Conservation (phyloP, 2,888 invertebrate genomes). For the Philhelius pedissequus region DNA sequence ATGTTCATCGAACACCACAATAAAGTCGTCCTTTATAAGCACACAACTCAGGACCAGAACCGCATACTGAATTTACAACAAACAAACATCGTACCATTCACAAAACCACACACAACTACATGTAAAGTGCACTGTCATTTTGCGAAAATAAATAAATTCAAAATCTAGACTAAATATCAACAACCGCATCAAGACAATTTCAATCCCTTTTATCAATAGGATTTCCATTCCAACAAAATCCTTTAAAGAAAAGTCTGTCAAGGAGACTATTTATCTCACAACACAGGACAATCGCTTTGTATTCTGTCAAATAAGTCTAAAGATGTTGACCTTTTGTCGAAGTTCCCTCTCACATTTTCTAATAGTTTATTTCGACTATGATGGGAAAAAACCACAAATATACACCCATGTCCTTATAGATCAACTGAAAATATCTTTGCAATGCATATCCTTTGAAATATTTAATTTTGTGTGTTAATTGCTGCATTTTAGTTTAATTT, state of each 20-base stretch:
- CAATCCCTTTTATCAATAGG: background rate
- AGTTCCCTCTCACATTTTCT: background rate
- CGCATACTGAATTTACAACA: background rate
- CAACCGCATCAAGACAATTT: background rate
- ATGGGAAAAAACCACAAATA: background rate
- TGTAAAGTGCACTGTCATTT: too few relatives aligned
- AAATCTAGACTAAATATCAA: background rate
- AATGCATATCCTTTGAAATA: background rate
- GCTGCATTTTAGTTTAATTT: conserved; percentile 37
- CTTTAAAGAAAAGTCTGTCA: background rate
- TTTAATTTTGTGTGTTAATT: conserved; percentile 31
- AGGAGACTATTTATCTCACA: background rate
- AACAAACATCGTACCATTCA: background rate
- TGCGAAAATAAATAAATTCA: background rate
- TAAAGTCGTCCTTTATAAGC: background rate
- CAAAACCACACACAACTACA: background rate
- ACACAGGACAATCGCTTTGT: background rate
- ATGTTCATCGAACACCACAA: background rate
- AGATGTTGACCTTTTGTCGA: conserved; percentile 6
- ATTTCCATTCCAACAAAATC: background rate
- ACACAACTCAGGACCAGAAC: background rate
- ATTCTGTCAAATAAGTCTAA: conserved; percentile 11
- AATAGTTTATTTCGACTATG: background rate
- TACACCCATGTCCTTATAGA: background rate
- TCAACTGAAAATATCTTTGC: background rate